These are phyloP conservation scores for Agonopterix alstromeriana DNA, from an alignment of 2,888 invertebrate species.

Conservation along the genomic window DNA sequence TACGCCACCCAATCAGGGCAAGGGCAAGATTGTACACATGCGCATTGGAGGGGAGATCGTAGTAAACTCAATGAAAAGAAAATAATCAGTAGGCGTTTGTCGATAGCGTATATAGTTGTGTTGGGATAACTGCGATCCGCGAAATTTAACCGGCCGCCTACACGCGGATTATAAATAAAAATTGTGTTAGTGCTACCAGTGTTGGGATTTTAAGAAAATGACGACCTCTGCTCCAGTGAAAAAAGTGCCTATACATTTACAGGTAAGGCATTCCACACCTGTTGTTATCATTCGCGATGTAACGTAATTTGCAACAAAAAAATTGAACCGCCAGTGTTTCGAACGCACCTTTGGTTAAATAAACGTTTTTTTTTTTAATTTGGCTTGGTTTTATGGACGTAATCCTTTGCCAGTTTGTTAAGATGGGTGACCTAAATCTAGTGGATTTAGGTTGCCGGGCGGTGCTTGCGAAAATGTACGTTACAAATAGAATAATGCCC, in stretches of 20 bases:
- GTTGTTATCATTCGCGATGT: conserved; percentile 33
- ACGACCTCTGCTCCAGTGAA: conserved; percentile 85
- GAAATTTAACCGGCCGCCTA: conserved; percentile 48
- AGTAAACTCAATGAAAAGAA: conserved; percentile 50
- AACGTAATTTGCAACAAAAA: conserved; percentile 22
- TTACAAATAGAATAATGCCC: conserved; percentile 5
- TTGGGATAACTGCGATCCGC: conserved; percentile 18
- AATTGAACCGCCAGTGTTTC: conserved; percentile 3
- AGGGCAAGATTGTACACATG: conserved; percentile 57
- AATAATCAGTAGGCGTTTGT: conserved; percentile 49
- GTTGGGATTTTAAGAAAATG: conserved; percentile 70
- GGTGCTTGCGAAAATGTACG: conserved; percentile 11
- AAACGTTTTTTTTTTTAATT: too few species aligned
- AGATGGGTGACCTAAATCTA: conserved; percentile 22
- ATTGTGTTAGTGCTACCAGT: conserved; percentile 49
- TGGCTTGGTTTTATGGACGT: too few species aligned
- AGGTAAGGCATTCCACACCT: conserved; percentile 79
- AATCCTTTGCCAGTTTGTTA: conserved; percentile 2
- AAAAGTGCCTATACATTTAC: conserved; percentile 95
- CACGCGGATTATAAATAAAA: conserved; percentile 55
- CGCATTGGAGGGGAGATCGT: conserved; percentile 52
- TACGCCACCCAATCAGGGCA: conserved; percentile 12
- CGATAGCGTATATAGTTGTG: conserved; percentile 22
- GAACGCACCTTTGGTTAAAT: not conserved
- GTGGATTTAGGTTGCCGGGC: conserved; percentile 23